A percentile compares a stretch with the other conserved stretches of the same genome.
These are phyloP conservation scores for Drosophila asahinai DNA, from an alignment of 1,140 invertebrate genomes.

Conservation along the genomic window DNA sequence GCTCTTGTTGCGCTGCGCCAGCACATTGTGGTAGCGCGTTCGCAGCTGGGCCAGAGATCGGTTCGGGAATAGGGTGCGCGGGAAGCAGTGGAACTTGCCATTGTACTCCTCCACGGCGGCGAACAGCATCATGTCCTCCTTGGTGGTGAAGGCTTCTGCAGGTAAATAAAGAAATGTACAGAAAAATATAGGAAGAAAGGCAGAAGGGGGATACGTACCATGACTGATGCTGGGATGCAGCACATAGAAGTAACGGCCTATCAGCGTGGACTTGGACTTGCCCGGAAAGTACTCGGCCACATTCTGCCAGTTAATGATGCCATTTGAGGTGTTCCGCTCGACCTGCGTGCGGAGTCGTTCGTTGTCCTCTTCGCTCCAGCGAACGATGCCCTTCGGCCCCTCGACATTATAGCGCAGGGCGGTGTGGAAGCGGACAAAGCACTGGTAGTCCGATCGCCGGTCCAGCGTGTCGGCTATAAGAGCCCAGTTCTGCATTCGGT, in stretches of 20 bases:
- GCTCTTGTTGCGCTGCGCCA: slow-evolving; percentile 80
- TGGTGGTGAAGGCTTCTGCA: slow-evolving; percentile 85
- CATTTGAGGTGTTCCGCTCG: slow-evolving; percentile 86
- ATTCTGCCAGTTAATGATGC: slow-evolving; percentile 89
- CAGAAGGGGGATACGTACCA: slow-evolving; percentile 29
- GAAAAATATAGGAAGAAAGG: not conserved
- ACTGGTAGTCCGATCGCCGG: slow-evolving; percentile 88
- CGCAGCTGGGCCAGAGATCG: slow-evolving; percentile 86
- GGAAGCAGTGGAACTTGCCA: slow-evolving; percentile 86
- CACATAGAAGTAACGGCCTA: slow-evolving; percentile 86
- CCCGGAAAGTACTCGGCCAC: slow-evolving; percentile 87
- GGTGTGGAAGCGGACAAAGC: slow-evolving; percentile 88
- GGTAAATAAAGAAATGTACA: not conserved
- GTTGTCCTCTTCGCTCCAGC: slow-evolving; percentile 88
- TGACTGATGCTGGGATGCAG: slow-evolving; percentile 84
- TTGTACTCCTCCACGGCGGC: slow-evolving; percentile 88
- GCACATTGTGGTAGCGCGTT: slow-evolving; percentile 85
- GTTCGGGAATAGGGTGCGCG: slow-evolving; percentile 85
- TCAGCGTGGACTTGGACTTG: slow-evolving; percentile 88
- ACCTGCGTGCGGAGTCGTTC: slow-evolving; percentile 86
- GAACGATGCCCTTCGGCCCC: slow-evolving; percentile 59
- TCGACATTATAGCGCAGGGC: slow-evolving; percentile 81
- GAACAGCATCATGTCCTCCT: slow-evolving; percentile 88
- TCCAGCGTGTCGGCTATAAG: slow-evolving; percentile 86
- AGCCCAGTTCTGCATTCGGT: slow-evolving; percentile 88